phyloP scores from a whole-genome alignment of 2,888 invertebrate genomes.

The Antheraea yamamai region DNA sequence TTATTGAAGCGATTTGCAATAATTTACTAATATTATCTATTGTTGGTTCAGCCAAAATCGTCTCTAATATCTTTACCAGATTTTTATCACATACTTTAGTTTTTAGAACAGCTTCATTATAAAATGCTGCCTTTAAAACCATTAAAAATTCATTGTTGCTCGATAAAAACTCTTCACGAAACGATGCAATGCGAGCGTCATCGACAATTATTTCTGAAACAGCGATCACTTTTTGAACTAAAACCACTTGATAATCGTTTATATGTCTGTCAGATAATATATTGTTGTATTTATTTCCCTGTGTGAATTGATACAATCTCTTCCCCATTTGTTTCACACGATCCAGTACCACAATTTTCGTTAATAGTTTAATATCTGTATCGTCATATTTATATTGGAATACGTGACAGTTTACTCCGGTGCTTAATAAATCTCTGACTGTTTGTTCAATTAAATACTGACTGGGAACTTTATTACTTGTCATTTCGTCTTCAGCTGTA shows the following conservation, averaged over 20 bases:
- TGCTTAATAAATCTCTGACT: constrained; percentile 3
- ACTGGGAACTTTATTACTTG: background rate
- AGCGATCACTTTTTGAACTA: constrained; percentile 12
- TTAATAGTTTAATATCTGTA: constrained; percentile 8
- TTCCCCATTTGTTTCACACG: constrained; percentile 4
- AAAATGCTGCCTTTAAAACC: background rate
- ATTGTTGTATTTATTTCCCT: background rate
- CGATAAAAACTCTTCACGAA: constrained; percentile 9
- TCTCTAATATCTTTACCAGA: background rate
- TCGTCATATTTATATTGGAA: constrained; percentile 12
- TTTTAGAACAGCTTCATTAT: background rate
- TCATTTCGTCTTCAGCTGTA: constrained; percentile 11
- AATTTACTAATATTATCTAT: background rate
- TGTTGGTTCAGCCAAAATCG: background rate
- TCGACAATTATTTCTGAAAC: background rate
- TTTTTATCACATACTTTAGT: background rate
- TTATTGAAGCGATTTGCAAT: background rate
- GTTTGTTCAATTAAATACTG: background rate
- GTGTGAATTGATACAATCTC: constrained; percentile 1
- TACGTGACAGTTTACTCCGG: background rate
- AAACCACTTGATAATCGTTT: constrained; percentile 13
- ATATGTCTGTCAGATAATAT: constrained; percentile 11
- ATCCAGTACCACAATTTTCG: background rate
- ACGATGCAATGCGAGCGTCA: background rate
- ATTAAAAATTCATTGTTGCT: background rate